Conservation (phyloP, 2,797 vertebrate species). For the Scolopax rusticola region DNA sequence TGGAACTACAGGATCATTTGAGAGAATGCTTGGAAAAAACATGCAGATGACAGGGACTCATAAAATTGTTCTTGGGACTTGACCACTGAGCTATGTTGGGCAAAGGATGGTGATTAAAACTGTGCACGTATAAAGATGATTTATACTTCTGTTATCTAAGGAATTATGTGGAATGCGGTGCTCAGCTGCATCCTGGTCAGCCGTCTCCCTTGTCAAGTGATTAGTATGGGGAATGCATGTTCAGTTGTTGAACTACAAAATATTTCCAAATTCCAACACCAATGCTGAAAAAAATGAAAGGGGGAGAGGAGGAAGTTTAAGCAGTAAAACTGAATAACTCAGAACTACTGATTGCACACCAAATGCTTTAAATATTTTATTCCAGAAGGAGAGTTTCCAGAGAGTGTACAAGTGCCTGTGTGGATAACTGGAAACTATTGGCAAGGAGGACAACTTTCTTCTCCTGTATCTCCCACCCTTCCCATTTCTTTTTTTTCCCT, state of each 20-base stretch:
- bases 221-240: not conserved
- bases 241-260: not conserved
- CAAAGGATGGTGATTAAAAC: slow-evolving; percentile 20
- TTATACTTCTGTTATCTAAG: slow-evolving; percentile 50
- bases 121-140: not conserved
- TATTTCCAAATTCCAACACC: not conserved
- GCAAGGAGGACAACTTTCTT: not conserved
- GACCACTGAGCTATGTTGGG: slow-evolving; percentile 4
- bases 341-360: not conserved
- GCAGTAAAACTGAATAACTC: not conserved
- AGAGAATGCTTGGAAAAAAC: not conserved
- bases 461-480: not conserved
- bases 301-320: not conserved
- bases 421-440: not conserved
- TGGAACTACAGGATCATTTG: not conserved
- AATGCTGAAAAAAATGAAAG: not conserved
- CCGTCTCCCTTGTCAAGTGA: not conserved
- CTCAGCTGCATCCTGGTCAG: slow-evolving; percentile 15
- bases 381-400: not conserved
- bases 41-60: not conserved
- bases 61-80: slow-evolving; percentile 34
- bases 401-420: not conserved
- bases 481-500: not conserved
- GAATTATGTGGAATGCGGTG: slow-evolving; percentile 42
- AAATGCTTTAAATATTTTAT: not conserved